Evolutionary conservation across 2,888 invertebrate species (phyloP), one percentile per base, ranked within the genome.

Genomic region (Dryomyza anilis): DNA sequence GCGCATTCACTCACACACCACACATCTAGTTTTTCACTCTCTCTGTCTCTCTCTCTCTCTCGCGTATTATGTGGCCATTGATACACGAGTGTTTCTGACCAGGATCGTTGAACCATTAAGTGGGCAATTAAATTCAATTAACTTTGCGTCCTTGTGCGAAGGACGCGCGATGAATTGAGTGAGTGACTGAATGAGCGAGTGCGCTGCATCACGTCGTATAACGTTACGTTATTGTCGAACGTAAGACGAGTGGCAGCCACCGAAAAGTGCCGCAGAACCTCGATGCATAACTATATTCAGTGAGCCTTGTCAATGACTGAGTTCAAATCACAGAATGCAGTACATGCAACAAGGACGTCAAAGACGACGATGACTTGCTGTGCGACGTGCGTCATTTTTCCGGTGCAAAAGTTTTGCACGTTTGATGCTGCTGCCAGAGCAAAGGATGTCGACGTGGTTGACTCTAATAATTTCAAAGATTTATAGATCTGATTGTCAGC

Each of bases 51-150:
- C n/a, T n/a, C n/a, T n/a, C n/a, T 43, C 19, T 2, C 19, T 2
- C 21, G 29, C 43, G 52, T 30, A 53, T 27, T 62, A 39, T 62
- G 21, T n/a, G n/a, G n/a, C 12, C 25, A 23, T 14, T 10, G n/a
- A 16, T 29, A 19, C 14, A 59, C 63, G 66, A 56, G 43, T 61
- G 60, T 48, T 69, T 72, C 72, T 70, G 71, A 71, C 72, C 72
- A 72, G 70, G 76, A 78, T 76, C 78, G 78, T 74, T 79, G 78
- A 78, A 74, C 76, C 74, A 77, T 79, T 79, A 77, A 79, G 76
- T 79, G 79, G 77, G 75, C 81, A 81, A 81, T 80, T 81, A 80
- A 76, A 79, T 81, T 78, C 78, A 81, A 81, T 81, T 81, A 80
- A 74, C 72, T 74, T 73, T 73, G n/a, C 72, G 70, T 67, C 21